A percentile compares a stretch with the other conserved stretches of the same genome.
Evolutionary conservation across 2,113 vertebrate species (phyloP).

Genomic region (Oreotrochilus melanogaster): DNA sequence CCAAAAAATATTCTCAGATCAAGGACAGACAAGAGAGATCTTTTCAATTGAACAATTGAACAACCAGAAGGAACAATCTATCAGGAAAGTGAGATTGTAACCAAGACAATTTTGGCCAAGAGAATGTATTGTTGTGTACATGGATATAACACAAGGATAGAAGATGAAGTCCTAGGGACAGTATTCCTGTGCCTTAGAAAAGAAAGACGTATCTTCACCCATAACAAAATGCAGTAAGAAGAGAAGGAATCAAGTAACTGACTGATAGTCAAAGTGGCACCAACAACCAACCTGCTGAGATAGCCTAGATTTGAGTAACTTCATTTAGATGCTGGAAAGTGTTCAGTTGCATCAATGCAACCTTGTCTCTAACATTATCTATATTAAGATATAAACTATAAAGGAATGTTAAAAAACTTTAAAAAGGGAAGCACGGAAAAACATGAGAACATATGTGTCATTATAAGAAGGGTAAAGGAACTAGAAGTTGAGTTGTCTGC

Average conservation of each 20-base stretch:
- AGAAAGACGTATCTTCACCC: background rate
- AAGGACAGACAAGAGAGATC: background rate
- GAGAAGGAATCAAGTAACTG: background rate
- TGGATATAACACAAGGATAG: background rate
- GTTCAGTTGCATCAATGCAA: background rate
- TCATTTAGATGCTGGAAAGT: background rate
- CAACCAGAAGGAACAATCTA: too few relatives aligned
- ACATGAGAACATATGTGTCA: background rate
- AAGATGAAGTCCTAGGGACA: background rate
- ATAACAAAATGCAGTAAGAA: background rate
- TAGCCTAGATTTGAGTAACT: background rate
- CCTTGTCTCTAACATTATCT: background rate
- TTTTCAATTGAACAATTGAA: background rate
- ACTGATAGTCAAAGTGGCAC: fast-evolving
- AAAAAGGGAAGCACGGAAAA: background rate
- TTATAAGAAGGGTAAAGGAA: background rate
- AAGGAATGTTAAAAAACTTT: background rate
- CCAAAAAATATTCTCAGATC: background rate
- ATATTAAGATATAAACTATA: background rate
- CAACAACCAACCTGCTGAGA: background rate
- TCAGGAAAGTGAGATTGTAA: background rate
- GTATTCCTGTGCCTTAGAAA: background rate
- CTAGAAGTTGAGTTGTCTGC: background rate
- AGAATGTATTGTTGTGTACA: background rate
- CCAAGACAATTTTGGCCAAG: background rate